Conservation (phyloP, 2,113 vertebrate genomes). For the Salminus brasiliensis region DNA sequence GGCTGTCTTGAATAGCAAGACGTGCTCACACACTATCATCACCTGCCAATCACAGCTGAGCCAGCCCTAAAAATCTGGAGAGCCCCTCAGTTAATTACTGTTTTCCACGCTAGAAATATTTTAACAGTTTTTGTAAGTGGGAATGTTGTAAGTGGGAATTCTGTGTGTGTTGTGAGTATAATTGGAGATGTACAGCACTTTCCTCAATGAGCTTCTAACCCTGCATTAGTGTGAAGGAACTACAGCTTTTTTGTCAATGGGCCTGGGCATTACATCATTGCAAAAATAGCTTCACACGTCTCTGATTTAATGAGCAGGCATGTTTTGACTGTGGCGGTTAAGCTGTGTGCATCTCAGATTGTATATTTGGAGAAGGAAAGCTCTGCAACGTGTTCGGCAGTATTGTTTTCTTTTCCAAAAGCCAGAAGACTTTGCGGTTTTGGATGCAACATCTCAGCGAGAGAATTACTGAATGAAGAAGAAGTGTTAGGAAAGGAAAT, state of each 20-base stretch:
- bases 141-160: conserved; percentile 13
- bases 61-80: not conserved
- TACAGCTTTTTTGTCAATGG: not conserved
- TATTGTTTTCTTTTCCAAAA: not conserved
- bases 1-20: conserved; percentile 39
- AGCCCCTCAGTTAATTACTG: conserved; percentile 22
- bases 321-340: not conserved
- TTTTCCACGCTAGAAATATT: conserved; percentile 44
- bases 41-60: conserved; percentile 24
- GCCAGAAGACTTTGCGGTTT: not conserved
- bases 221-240: not conserved
- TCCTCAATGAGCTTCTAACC: not conserved
- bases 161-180: too few species aligned
- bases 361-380: not conserved
- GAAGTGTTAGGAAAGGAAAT: not conserved
- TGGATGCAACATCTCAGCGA: not conserved
- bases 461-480: not conserved
- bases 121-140: conserved; percentile 29
- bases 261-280: not conserved
- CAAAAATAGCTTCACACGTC: not conserved
- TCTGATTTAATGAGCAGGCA: not conserved
- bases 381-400: not conserved
- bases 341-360: not conserved
- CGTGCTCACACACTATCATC: conserved; percentile 41
- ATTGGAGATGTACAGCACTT: not conserved